Conservation (phyloP, 2,888 invertebrate genomes). For the Autographa pulchrina region DNA sequence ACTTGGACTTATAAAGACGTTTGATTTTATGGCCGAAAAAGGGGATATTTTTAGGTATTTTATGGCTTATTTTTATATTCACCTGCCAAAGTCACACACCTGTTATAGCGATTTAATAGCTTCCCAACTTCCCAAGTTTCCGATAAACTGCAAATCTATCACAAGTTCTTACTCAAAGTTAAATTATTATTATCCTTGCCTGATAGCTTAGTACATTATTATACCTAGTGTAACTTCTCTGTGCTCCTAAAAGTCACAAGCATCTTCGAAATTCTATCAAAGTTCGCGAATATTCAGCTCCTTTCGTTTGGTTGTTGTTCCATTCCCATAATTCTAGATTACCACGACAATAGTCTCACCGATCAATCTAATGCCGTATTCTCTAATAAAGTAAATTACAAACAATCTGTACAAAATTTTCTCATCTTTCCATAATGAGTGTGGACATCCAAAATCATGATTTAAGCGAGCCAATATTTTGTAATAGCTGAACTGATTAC, state of each 20-base stretch:
- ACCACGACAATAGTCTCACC: neutral
- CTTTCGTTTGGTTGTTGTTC: neutral
- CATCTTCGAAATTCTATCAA: too few relatives aligned
- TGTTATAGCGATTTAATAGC: neutral
- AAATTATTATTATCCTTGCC: neutral
- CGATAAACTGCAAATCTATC: neutral
- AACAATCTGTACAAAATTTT: neutral
- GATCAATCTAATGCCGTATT: neutral
- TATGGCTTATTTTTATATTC: neutral
- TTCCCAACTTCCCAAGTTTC: neutral
- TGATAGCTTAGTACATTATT: neutral
- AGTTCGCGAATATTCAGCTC: too few relatives aligned
- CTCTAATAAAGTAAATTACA: neutral
- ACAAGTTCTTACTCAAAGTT: neutral
- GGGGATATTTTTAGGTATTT: slow-evolving; percentile 13
- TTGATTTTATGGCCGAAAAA: slow-evolving; percentile 50
- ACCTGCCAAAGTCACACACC: neutral
- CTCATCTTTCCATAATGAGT: slow-evolving; percentile 11
- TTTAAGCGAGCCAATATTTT: slow-evolving; percentile 59
- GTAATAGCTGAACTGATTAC: slow-evolving; percentile 62
- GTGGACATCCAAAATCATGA: slow-evolving; percentile 49
- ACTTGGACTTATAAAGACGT: slow-evolving; percentile 49
- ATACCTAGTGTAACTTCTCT: neutral
- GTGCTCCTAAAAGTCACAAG: neutral
- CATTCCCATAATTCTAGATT: neutral